A percentile compares a stretch with the other conserved stretches of the same genome.
phyloP scores from a whole-genome alignment of 2,113 vertebrate genomes.

The Mus pahari region DNA sequence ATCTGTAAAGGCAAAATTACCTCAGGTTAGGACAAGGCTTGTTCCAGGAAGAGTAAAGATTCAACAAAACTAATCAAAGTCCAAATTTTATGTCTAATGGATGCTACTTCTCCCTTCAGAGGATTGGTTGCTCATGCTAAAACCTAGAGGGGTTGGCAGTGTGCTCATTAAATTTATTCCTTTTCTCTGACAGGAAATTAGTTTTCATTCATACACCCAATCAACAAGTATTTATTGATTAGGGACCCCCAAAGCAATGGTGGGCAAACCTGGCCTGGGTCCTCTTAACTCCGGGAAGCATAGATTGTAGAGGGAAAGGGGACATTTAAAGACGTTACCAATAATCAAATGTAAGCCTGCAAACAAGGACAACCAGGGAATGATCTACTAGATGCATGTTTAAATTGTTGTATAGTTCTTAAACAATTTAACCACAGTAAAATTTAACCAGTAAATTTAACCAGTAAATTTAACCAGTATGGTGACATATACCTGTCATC shows the following conservation, averaged over 20 bases:
- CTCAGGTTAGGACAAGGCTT: not conserved
- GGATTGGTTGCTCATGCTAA: not conserved
- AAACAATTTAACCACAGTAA: not conserved
- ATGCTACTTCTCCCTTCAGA: not conserved
- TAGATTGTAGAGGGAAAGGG: not conserved
- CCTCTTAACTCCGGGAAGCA: not conserved
- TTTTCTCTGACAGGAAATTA: not conserved
- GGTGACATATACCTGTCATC: not conserved
- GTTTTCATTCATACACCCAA: not conserved
- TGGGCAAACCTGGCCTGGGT: not conserved
- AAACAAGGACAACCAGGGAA: not conserved
- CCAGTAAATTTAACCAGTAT: too few relatives aligned
- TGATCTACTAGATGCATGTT: not conserved
- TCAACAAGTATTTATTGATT: not conserved
- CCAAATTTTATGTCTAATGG: fast-evolving
- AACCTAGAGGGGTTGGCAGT: not conserved
- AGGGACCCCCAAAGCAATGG: not conserved
- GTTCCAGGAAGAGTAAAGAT: not conserved
- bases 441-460: too few relatives aligned
- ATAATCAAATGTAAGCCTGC: not conserved
- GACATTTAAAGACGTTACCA: not conserved
- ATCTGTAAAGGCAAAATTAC: constrained; percentile 46
- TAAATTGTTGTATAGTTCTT: constrained; percentile 15
- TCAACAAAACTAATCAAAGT: not conserved
- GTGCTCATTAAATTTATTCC: not conserved